A percentile compares a stretch with the other conserved stretches of the same genome.
These are phyloP conservation scores for Sphaerophoria rueppellii DNA, from an alignment of 2,888 invertebrate species.

Conservation along the genomic window DNA sequence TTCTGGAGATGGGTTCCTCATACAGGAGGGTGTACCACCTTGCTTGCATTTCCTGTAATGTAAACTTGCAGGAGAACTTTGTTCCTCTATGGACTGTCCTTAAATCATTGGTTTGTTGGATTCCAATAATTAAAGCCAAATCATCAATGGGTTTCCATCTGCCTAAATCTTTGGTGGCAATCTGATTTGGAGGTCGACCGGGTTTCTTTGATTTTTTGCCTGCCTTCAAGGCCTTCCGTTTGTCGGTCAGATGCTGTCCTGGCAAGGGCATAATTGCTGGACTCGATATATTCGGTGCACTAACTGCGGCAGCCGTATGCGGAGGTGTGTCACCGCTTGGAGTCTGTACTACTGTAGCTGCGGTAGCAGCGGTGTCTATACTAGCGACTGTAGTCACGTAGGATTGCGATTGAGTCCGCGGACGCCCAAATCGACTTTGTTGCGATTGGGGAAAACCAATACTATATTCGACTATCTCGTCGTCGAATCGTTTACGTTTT, in stretches of 20 bases:
- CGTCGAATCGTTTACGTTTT: slow-evolving; percentile 97
- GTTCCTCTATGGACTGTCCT: slow-evolving; percentile 93
- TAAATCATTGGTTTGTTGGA: slow-evolving; percentile 94
- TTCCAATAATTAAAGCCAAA: slow-evolving; percentile 94
- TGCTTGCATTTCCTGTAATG: slow-evolving; percentile 95
- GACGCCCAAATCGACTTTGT: slow-evolving; percentile 78
- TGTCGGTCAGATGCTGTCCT: slow-evolving; percentile 60
- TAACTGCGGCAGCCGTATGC: slow-evolving; percentile 50
- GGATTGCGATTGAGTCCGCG: slow-evolving; percentile 84
- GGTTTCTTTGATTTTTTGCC: slow-evolving; percentile 76
- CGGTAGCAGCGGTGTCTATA: slow-evolving; percentile 23
- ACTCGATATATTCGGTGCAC: slow-evolving; percentile 62
- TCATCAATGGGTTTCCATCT: slow-evolving; percentile 99
- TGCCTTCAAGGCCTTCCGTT: slow-evolving; percentile 68
- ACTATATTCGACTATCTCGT: slow-evolving; percentile 97
- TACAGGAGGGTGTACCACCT: slow-evolving; percentile 98
- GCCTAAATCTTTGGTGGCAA: slow-evolving; percentile 92
- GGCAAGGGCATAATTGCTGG: slow-evolving; percentile 61
- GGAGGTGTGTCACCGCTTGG: slow-evolving; percentile 57
- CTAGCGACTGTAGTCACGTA: slow-evolving; percentile 75
- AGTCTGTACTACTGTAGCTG: slow-evolving; percentile 30
- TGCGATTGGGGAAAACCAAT: slow-evolving; percentile 85
- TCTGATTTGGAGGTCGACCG: slow-evolving; percentile 79
- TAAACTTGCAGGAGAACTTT: slow-evolving; percentile 97
- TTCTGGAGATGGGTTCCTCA: slow-evolving; percentile 95